Evolutionary conservation across 2,888 invertebrate species (phyloP), one percentile per base, ranked within the genome.

Genomic region (Hirtodrosophila histrioides): DNA sequence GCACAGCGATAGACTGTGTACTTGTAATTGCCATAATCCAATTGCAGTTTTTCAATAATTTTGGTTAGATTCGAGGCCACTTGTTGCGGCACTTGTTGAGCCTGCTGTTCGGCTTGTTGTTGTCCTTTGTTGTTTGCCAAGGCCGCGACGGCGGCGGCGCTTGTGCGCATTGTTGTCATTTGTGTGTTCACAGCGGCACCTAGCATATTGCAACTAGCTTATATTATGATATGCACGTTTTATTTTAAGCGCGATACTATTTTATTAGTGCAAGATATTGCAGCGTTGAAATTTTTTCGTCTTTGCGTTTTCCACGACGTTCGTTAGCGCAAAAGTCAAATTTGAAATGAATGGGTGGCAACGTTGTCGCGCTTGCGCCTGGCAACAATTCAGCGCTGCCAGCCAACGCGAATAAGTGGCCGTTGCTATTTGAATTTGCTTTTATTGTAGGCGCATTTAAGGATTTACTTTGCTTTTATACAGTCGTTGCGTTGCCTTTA

Each of bases 1-100:
- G 91, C 91, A 67, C 91, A 90, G 7, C 92, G 88, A 75, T 92
- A 92, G 10, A 91, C 91, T 0, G 91, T 91, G 54, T 89, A 92
- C 64, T 90, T 92, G 60, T 88, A 91, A 10, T 77, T 64, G 6
- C 81, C 68, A 58, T 85, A 91, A 49, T 91, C 90, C 46, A 64
- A 51, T 43, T 89, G 83, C n/a, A 91, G 58, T 56, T 89, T 81
- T 0, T 78, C 71, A 69, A 91, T 86, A 9, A 91, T 88, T 5
- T 82, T 80, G 0, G 68, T 37, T 33, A 90, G 54, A 39, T 54
- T 76, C 5, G 55, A 35, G 23, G 44, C 55, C 57, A 69, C 75
- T 62, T 74, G 72, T 76, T 75, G 67, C 61, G 64, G 36, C 66
- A 53, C 60, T 57, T 67, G 63, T 64, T 73, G 60, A 58, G 51